Evolutionary conservation across 1,140 invertebrate genomes (phyloP).

Genomic region (Diabrotica undecimpunctata): DNA sequence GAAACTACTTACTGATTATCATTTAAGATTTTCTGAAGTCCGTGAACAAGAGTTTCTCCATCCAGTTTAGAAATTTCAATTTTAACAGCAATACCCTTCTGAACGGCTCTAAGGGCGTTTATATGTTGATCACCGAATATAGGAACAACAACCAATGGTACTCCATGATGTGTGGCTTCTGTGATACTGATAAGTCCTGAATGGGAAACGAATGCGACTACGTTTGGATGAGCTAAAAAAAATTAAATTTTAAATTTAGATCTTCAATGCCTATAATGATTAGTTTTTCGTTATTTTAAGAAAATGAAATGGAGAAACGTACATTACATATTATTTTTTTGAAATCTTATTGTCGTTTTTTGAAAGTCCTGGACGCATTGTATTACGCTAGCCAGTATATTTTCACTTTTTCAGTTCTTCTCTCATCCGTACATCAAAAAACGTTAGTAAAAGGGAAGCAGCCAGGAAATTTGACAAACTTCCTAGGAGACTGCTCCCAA

Average conservation of each 20-base stretch:
- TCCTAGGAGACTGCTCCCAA: no score
- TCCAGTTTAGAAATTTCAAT: not conserved
- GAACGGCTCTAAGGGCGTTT: constrained; percentile 37
- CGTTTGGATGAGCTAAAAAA: constrained; percentile 49
- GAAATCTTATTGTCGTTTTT: no score
- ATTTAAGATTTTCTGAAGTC: no score
- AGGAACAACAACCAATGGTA: constrained; percentile 53
- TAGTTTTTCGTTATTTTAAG: not conserved
- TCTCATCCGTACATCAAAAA: no score
- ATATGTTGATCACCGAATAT: constrained; percentile 50
- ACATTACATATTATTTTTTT: not conserved
- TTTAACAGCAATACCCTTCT: constrained; percentile 27
- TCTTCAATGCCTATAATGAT: no score
- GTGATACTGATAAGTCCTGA: constrained; percentile 54
- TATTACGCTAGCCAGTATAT: no score
- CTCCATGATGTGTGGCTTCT: constrained; percentile 52
- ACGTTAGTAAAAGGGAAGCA: no score
- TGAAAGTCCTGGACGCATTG: no score
- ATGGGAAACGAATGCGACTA: constrained; percentile 54
- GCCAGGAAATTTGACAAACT: no score
- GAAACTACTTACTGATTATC: no score
- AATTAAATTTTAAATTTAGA: not conserved
- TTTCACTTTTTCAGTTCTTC: no score
- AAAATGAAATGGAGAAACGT: not conserved
- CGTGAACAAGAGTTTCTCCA: no score